Percentiles rank a stretch among this genome's conserved stretches.
phyloP scores from a whole-genome alignment of 2,797 vertebrate genomes.

The Rhincodon typus region DNA sequence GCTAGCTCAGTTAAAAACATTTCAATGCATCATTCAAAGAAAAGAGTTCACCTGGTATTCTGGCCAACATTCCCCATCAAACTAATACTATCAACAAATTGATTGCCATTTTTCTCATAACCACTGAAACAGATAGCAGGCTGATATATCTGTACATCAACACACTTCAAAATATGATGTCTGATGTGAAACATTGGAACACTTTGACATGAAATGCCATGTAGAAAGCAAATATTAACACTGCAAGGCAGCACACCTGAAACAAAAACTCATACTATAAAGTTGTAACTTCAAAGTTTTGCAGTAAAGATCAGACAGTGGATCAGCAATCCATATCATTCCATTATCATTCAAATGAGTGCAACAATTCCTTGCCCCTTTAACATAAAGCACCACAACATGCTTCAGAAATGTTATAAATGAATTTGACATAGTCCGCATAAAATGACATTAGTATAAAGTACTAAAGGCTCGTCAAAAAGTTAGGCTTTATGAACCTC shows the following conservation, averaged over 20 bases:
- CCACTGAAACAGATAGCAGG: neutral
- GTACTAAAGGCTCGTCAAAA: neutral
- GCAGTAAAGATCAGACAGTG: neutral
- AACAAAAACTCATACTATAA: neutral
- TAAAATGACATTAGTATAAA: neutral
- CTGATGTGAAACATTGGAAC: neutral
- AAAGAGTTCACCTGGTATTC: neutral
- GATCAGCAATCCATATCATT: neutral
- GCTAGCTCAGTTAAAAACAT: neutral
- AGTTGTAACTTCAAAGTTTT: neutral
- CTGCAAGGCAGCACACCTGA: neutral
- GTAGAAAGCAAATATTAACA: neutral
- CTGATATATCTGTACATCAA: neutral
- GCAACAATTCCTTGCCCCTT: neutral
- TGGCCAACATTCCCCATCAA: neutral
- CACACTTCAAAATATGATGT: neutral
- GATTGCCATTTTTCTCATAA: neutral
- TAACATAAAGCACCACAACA: neutral
- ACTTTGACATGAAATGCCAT: neutral
- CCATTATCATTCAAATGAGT: neutral
- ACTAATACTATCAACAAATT: neutral
- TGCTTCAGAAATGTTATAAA: neutral
- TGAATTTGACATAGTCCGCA: neutral
- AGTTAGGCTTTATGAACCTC: neutral
- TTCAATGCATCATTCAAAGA: neutral